phyloP scores from a whole-genome alignment of 1,140 invertebrate species.

The Drosophila rufa region DNA sequence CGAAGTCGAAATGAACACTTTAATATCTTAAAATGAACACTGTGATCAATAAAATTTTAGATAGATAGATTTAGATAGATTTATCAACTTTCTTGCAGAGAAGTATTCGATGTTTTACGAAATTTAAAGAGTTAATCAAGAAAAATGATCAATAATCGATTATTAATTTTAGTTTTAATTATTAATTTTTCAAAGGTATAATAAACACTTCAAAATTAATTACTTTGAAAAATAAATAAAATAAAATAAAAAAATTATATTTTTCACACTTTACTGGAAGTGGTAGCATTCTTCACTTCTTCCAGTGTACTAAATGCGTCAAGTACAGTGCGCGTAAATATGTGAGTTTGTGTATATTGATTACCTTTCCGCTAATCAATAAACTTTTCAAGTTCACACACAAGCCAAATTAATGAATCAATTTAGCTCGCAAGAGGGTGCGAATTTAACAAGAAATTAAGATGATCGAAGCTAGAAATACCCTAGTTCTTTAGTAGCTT shows the following conservation, averaged over 20 bases:
- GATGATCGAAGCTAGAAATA: neutral
- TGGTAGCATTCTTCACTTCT: neutral
- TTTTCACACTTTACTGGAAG: neutral
- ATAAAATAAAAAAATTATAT: neutral
- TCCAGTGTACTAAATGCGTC: constrained; percentile 29
- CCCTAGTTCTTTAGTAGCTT: neutral
- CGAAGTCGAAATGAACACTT: neutral
- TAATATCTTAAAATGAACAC: too few species aligned
- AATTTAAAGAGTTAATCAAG: neutral
- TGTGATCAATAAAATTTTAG: neutral
- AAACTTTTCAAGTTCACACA: constrained; percentile 71
- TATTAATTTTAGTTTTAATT: too few species aligned
- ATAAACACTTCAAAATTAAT: neutral
- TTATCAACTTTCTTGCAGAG: neutral
- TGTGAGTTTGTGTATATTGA: constrained; percentile 5
- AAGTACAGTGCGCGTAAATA: constrained; percentile 6
- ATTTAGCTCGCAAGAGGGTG: constrained; percentile 3
- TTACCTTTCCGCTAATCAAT: constrained; percentile 54
- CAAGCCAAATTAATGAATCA: constrained; percentile 32
- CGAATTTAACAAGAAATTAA: neutral
- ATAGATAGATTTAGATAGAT: too few species aligned
- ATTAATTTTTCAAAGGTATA: neutral
- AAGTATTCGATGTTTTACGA: neutral
- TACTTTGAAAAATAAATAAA: too few species aligned
- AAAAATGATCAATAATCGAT: neutral